These are phyloP conservation scores for Psylliodes chrysocephalus DNA, from an alignment of 2,888 invertebrate genomes.

Conservation along the genomic window DNA sequence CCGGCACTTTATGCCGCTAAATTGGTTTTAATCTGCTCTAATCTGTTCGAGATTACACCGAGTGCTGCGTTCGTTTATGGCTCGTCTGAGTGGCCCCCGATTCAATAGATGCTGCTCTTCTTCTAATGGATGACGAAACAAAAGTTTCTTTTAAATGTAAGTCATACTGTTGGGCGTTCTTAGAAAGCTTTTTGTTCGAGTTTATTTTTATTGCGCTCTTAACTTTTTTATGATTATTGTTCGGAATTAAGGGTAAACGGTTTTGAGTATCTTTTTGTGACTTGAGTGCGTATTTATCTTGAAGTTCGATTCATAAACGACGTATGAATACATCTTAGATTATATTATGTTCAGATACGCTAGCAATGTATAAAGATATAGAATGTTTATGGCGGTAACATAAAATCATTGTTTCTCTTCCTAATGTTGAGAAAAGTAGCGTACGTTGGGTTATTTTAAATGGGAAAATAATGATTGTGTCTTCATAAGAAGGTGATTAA, in stretches of 20 bases:
- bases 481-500: too few relatives aligned
- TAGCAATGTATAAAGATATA: too few relatives aligned
- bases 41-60: conserved; percentile 28
- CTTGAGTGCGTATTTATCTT: too few relatives aligned
- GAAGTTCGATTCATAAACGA: too few relatives aligned
- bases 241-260: neutral
- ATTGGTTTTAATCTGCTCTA: conserved; percentile 36
- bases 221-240: conserved; percentile 22
- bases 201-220: conserved; percentile 21
- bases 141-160: conserved; percentile 9
- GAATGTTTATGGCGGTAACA: too few relatives aligned
- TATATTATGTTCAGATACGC: too few relatives aligned
- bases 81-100: conserved; percentile 19
- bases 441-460: too few relatives aligned
- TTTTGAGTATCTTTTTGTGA: conserved; percentile 1
- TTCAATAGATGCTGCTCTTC: conserved; percentile 26
- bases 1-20: conserved; percentile 26
- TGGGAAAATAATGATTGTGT: too few relatives aligned
- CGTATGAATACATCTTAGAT: too few relatives aligned
- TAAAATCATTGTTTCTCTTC: too few relatives aligned
- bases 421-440: too few relatives aligned
- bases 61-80: conserved; percentile 21
- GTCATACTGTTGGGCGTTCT: conserved; percentile 10
- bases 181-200: conserved; percentile 7
- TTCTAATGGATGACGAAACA: conserved; percentile 29